A percentile compares a stretch with the other conserved stretches of the same genome.
phyloP scores from a whole-genome alignment of 2,113 vertebrate genomes.

The Empidonax alnorum region DNA sequence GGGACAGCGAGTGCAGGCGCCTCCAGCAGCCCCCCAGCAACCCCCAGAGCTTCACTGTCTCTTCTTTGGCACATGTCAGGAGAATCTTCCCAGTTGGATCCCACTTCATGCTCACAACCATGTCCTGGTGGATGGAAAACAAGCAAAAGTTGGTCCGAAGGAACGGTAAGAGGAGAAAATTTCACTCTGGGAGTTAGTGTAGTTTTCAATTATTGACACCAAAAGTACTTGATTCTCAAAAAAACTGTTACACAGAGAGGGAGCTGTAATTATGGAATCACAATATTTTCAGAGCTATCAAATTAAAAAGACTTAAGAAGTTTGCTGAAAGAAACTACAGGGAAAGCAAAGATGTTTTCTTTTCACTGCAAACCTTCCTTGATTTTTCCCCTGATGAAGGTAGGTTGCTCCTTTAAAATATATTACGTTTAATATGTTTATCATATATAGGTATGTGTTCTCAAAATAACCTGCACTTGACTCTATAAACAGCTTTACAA shows the following conservation, averaged over 20 bases:
- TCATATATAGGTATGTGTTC: neutral
- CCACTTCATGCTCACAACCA: constrained; percentile 90
- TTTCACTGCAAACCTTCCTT: neutral
- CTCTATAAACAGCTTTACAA: neutral
- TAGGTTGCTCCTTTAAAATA: neutral
- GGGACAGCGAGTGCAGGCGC: constrained; percentile 83
- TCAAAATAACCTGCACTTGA: neutral
- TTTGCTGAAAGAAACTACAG: neutral
- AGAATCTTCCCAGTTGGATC: constrained; percentile 88
- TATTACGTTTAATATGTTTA: neutral
- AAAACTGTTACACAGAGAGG: neutral
- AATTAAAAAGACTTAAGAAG: neutral
- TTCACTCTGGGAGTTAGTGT: neutral
- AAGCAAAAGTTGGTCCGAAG: neutral
- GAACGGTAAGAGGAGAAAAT: neutral
- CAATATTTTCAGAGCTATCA: neutral
- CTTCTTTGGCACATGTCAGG: constrained; percentile 95
- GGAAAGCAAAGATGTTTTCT: neutral
- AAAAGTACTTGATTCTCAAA: neutral
- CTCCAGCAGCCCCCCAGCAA: constrained; percentile 80
- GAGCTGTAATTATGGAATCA: neutral
- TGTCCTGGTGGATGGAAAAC: constrained; percentile 79
- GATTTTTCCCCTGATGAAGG: neutral
- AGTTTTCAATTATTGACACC: neutral
- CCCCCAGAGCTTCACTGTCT: constrained; percentile 91